Percentiles rank a stretch among this genome's conserved stretches.
Evolutionary conservation across 2,888 invertebrate species (phyloP).

Genomic region (Cistogaster globosa): DNA sequence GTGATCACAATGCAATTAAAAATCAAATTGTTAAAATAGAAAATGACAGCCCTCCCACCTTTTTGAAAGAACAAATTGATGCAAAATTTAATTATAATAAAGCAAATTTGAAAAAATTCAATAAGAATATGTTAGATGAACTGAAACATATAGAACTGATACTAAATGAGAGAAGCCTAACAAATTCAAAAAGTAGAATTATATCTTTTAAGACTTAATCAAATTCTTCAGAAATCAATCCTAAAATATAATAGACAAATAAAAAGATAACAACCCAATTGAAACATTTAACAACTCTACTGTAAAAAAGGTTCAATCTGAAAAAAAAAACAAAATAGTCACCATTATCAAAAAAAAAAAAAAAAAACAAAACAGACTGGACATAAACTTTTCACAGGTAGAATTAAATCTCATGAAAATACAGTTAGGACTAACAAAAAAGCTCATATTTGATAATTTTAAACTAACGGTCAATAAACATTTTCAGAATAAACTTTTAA

Average conservation of each 20-base stretch:
- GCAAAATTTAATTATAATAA: too few species aligned
- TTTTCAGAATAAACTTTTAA: too few species aligned
- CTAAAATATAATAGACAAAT: not conserved
- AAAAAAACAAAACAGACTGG: conserved; percentile 8
- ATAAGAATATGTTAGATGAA: not conserved
- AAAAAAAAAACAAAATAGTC: conserved; percentile 13
- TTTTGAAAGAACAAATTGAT: too few species aligned
- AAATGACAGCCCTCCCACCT: too few species aligned
- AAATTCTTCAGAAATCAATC: not conserved
- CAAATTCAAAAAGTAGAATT: conserved; percentile 20
- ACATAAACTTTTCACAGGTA: too few species aligned
- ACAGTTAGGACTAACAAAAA: too few species aligned
- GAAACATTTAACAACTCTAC: not conserved
- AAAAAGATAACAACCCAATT: not conserved
- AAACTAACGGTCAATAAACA: too few species aligned
- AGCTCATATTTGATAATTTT: too few species aligned
- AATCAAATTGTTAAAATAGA: too few species aligned
- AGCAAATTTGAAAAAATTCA: conserved; percentile 11
- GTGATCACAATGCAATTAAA: not conserved
- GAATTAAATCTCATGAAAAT: too few species aligned
- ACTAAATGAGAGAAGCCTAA: too few species aligned
- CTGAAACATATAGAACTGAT: not conserved
- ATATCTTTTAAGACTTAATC: not conserved
- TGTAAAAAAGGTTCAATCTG: not conserved
- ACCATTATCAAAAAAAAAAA: conserved; percentile 21